phyloP scores from a whole-genome alignment of 2,113 vertebrate species.

The Macaca fascicularis region T2T-MFA8v1.1 NC_088386.1:105282501-105283000 shows the following conservation, averaged over 20 bases:
- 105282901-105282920: background rate
- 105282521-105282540: background rate
- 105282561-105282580: background rate
- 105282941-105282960: background rate
- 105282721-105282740: background rate
- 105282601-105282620: background rate
- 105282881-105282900: background rate
- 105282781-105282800: background rate
- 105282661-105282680: conserved; percentile 25
- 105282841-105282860: background rate
- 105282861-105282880: background rate
- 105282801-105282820: background rate
- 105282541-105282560: background rate
- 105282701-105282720: background rate
- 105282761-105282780: conserved; percentile 16
- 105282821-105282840: background rate
- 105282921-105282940: background rate
- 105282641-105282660: background rate
- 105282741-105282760: background rate
- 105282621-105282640: background rate
- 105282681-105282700: background rate
- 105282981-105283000: background rate
- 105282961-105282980: background rate
- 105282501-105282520: background rate
- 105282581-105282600: background rate